phyloP scores from a whole-genome alignment of 2,888 invertebrate genomes.

The Phengaris arion region DNA sequence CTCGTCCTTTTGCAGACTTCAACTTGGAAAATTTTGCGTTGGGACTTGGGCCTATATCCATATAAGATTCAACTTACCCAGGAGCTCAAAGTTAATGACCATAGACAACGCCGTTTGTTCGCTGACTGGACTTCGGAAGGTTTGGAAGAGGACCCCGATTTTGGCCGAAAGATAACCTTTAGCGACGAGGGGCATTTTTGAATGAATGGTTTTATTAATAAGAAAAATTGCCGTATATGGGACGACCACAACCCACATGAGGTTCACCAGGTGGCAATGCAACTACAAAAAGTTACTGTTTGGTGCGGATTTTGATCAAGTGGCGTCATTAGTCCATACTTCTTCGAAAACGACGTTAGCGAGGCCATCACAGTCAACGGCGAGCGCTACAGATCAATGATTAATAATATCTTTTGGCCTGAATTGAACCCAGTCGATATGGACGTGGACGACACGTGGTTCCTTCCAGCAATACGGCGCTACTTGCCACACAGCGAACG shows the following conservation, averaged over 20 bases:
- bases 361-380: constrained; percentile 8
- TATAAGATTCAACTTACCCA: constrained; percentile 36
- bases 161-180: constrained; percentile 33
- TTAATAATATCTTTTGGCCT: constrained; percentile 34
- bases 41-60: constrained; percentile 34
- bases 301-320: constrained; percentile 9
- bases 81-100: constrained; percentile 35
- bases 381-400: constrained; percentile 2
- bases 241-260: constrained; percentile 35
- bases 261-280: constrained; percentile 25
- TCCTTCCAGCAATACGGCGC: constrained; percentile 30
- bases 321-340: constrained; percentile 18
- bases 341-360: constrained; percentile 7
- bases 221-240: constrained; percentile 41
- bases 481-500: constrained; percentile 34
- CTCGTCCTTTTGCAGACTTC: constrained; percentile 44
- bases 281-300: constrained; percentile 27
- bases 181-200: constrained; percentile 44
- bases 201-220: constrained; percentile 46
- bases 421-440: constrained; percentile 31
- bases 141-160: constrained; percentile 35
- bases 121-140: constrained; percentile 29
- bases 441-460: constrained; percentile 33
- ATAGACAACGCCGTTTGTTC: constrained; percentile 35
- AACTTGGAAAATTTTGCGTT: constrained; percentile 39